A percentile compares a stretch with the other conserved stretches of the same genome.
Evolutionary conservation across 2,888 invertebrate species (phyloP).

Genomic region (Thereva unica): DNA sequence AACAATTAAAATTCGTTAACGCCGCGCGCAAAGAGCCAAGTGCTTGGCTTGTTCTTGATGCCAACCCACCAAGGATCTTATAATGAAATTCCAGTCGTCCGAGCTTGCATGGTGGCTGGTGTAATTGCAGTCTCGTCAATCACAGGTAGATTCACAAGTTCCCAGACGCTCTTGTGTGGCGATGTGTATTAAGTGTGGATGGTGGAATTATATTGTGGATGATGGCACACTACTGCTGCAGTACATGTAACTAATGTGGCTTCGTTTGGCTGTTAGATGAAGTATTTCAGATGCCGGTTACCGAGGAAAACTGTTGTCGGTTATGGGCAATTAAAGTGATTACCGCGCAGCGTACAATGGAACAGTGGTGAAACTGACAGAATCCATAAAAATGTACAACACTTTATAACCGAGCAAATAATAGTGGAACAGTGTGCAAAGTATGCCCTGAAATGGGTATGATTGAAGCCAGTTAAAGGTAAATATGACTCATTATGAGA

Average conservation of each 20-base stretch:
- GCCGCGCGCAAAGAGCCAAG: not conserved
- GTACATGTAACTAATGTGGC: not conserved
- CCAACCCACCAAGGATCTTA: conserved; percentile 11
- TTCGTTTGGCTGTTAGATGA: conserved; percentile 3
- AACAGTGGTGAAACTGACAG: conserved; percentile 10
- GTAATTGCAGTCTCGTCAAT: conserved; percentile 10
- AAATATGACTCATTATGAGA: no score
- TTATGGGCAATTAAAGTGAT: conserved; percentile 33
- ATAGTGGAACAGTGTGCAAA: no score
- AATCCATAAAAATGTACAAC: conserved; percentile 14
- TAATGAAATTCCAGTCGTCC: conserved; percentile 9
- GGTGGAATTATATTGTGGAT: not conserved
- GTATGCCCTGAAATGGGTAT: no score
- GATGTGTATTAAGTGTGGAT: no score
- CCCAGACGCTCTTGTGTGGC: no score
- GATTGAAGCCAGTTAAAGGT: no score
- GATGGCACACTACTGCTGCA: not conserved
- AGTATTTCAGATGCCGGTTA: not conserved
- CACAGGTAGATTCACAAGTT: no score
- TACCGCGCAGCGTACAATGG: conserved; percentile 24
- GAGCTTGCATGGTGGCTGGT: conserved; percentile 1
- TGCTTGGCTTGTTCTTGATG: conserved; percentile 16
- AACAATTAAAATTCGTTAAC: conserved; percentile 32
- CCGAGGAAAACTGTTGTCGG: conserved; percentile 14
- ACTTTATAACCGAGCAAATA: conserved; percentile 10